These are phyloP conservation scores for Scomber scombrus DNA, from an alignment of 2,113 vertebrate genomes.

Conservation along the genomic window DNA sequence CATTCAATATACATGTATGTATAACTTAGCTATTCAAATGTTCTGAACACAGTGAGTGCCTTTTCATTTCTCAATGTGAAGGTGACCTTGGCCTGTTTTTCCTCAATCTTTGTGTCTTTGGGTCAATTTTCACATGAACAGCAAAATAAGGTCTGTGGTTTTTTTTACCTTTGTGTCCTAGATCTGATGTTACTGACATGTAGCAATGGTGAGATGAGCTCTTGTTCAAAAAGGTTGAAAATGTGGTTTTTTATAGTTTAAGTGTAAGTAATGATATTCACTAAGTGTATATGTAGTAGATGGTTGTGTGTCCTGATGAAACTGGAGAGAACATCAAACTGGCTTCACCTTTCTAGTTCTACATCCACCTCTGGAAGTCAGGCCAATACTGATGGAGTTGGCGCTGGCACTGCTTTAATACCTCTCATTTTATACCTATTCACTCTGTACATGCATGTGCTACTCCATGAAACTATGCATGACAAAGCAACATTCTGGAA, in stretches of 20 bases:
- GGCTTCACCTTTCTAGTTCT: neutral
- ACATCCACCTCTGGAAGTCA: neutral
- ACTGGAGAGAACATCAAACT: neutral
- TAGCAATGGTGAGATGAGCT: neutral
- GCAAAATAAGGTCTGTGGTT: neutral
- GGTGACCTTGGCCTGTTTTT: neutral
- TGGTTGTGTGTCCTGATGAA: neutral
- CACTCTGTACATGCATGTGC: neutral
- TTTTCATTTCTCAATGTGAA: constrained; percentile 11
- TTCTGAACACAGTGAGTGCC: constrained; percentile 2
- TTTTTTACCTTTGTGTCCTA: neutral
- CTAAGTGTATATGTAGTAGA: constrained; percentile 9
- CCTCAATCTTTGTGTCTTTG: neutral
- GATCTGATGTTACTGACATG: neutral
- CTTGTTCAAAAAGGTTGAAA: neutral
- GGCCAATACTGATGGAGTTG: neutral
- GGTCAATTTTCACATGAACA: neutral
- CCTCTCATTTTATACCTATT: constrained; percentile 44
- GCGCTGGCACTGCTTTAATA: neutral
- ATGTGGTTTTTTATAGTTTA: neutral
- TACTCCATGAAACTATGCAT: neutral
- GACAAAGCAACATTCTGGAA: constrained; percentile 7
- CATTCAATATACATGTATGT: neutral
- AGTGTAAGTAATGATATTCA: constrained; percentile 21
- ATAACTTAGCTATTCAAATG: neutral